Base-by-base conservation (phyloP, 1,140 invertebrate species). In the Drosophila micromelanica region DNA sequence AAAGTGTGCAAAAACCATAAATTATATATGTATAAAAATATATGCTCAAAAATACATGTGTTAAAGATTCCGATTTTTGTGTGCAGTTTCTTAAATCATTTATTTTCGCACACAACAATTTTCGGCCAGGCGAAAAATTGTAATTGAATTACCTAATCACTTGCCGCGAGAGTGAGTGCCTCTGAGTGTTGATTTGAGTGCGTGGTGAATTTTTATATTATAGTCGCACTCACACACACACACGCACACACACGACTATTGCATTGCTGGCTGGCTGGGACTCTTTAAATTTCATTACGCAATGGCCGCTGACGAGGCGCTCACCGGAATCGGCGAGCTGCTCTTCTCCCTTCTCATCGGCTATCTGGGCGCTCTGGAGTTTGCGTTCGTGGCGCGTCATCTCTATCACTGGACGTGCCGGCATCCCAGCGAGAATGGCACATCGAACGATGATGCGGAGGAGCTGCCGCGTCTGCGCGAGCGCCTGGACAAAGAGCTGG, bases 341-440 rank as follows among this genome's bases (percentile, higher is more conserved):
- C 87, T 96, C 63, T 92, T 96, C 48, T 96, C 96, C 9, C 92
- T 96, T 78, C 90, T 96, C 23, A 93, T 96, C 67, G 93, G 95
- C n/a, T 96, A 95, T 80, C 94, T 95, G 17, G 95, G 96, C 55
- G 94, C 95, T 3, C 62, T 95, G 62, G 96, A 96, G 90, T 93
- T 96, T 12, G 85, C 95, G 11, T 92, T 81, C 52, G 87, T 92
- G 11, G 73, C 85, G 2, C 82, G 79, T 7, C 91, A 92, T 55
- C 60, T 92, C 0, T 91, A 86, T 42, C 91, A 92, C 51, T 91
- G 79, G 77, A 73, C 71, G 5, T 89, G 56, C 35, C 70, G 56
- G 42, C 91, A 92, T 78, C 73, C 76, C 0, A 9, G 49, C 11
- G 11, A 30, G 9, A 13, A 38, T 13, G 56, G n/a, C n/a, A n/a